These are phyloP conservation scores for Drosophila sechellia DNA, from an alignment of 1,140 invertebrate species.

Conservation along the genomic window DNA sequence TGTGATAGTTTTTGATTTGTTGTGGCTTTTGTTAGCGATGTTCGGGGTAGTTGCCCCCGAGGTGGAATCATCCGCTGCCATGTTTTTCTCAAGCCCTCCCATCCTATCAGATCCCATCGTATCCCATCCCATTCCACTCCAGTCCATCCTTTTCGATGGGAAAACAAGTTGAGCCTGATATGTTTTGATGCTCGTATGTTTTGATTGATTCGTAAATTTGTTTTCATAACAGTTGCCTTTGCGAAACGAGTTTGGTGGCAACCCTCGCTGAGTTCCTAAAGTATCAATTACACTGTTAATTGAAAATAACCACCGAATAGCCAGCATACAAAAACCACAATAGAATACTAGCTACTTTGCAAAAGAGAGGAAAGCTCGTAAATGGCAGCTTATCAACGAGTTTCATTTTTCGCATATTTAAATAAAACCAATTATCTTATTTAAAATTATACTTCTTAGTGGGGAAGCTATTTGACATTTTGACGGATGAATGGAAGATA, in stretches of 20 bases:
- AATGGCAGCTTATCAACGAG: constrained; percentile 15
- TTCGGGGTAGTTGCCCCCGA: constrained; percentile 11
- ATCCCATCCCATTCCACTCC: neutral
- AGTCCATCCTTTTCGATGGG: constrained; percentile 52
- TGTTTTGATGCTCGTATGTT: constrained; percentile 79
- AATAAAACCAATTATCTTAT: constrained; percentile 7
- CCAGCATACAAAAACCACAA: constrained; percentile 12
- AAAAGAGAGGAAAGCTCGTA: constrained; percentile 5
- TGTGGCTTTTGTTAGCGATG: constrained; percentile 2
- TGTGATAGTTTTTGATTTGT: constrained; percentile 22
- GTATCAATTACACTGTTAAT: constrained; percentile 75
- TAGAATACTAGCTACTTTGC: constrained; percentile 1
- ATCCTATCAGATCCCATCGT: constrained; percentile 14
- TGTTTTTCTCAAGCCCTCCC: constrained; percentile 20
- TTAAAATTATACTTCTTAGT: neutral
- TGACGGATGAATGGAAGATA: neutral
- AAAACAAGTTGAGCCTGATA: constrained; percentile 77
- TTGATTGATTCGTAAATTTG: constrained; percentile 83
- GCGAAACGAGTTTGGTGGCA: constrained; percentile 34
- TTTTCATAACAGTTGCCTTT: constrained; percentile 60
- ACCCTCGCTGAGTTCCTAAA: constrained; percentile 30
- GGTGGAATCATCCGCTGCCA: constrained; percentile 51
- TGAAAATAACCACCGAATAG: constrained; percentile 28
- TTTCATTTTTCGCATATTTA: neutral
- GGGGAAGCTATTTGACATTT: neutral